A percentile compares a stretch with the other conserved stretches of the same genome.
These are phyloP conservation scores for Vulpes vulpes DNA, from an alignment of 2,113 vertebrate genomes.

Conservation along the genomic window DNA sequence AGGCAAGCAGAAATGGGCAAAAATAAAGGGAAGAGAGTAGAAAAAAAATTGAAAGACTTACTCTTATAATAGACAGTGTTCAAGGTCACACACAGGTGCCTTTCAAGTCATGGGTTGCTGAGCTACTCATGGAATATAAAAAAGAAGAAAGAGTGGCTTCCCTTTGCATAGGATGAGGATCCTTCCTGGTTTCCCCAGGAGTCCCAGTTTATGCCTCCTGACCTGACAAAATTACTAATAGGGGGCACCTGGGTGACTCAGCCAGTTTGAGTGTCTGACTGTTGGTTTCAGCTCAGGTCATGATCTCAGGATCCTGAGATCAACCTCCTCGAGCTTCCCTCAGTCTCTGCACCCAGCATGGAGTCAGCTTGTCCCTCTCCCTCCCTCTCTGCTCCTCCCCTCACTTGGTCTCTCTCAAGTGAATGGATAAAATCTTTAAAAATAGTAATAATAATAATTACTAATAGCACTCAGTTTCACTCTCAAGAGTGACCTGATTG, in stretches of 20 bases:
- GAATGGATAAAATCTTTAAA: not conserved
- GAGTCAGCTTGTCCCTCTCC: not conserved
- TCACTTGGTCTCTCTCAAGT: not conserved
- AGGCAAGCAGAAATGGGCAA: not conserved
- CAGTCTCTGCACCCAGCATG: not conserved
- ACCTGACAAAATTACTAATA: not conserved
- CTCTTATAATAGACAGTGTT: not conserved
- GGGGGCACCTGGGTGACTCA: not conserved
- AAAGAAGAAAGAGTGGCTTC: not conserved
- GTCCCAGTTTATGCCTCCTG: not conserved
- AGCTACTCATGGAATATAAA: not conserved
- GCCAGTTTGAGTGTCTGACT: not conserved
- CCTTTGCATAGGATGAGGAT: not conserved
- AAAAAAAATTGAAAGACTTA: not conserved
- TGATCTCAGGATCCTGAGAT: not conserved
- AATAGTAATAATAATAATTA: not conserved
- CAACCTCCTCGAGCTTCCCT: not conserved
- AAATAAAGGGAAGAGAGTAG: not conserved
- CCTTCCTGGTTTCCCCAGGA: not conserved
- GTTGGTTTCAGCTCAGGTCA: not conserved
- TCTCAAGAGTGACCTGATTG: not conserved
- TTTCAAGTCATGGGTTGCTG: not conserved
- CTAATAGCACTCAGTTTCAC: not conserved
- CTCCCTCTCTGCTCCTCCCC: not conserved
- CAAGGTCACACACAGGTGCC: not conserved